phyloP scores from a whole-genome alignment of 2,797 vertebrate genomes.

The Kryptopterus vitreolus region DNA sequence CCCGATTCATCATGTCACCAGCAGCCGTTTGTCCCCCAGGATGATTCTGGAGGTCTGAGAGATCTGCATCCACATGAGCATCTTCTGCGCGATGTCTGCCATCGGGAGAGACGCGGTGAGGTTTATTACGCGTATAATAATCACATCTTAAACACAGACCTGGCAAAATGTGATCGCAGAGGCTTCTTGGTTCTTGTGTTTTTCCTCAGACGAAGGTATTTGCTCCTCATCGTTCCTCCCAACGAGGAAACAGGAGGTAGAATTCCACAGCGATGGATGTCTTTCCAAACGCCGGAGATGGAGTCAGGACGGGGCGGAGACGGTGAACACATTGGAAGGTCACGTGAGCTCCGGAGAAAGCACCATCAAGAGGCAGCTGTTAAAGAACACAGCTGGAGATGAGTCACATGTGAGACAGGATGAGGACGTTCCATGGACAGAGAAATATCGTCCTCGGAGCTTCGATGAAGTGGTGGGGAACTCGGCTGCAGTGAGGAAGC shows the following conservation, averaged over 20 bases:
- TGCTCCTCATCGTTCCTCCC: not conserved
- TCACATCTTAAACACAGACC: not conserved
- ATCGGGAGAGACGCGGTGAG: slow-evolving; percentile 67
- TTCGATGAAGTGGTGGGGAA: slow-evolving; percentile 87
- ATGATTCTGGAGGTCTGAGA: not conserved
- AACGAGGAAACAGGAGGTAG: slow-evolving; percentile 37
- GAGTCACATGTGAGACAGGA: not conserved
- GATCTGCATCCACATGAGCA: slow-evolving; percentile 30
- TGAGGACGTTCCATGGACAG: slow-evolving; percentile 86
- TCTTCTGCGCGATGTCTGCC: slow-evolving; percentile 76
- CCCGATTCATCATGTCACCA: not conserved
- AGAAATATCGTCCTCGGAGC: slow-evolving; percentile 86
- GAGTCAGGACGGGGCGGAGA: not conserved
- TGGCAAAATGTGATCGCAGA: not conserved
- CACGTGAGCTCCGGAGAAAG: not conserved
- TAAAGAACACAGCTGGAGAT: not conserved
- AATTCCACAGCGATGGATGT: not conserved
- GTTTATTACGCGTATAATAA: not conserved
- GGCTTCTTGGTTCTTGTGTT: not conserved
- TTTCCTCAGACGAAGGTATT: not conserved
- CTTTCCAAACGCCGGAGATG: not conserved
- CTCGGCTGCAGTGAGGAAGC: slow-evolving; percentile 74
- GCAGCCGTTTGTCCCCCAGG: not conserved
- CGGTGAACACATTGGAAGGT: not conserved
- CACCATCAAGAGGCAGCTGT: not conserved